phyloP scores from a whole-genome alignment of 1,140 invertebrate species.

The Zaprionus capensis region DNA sequence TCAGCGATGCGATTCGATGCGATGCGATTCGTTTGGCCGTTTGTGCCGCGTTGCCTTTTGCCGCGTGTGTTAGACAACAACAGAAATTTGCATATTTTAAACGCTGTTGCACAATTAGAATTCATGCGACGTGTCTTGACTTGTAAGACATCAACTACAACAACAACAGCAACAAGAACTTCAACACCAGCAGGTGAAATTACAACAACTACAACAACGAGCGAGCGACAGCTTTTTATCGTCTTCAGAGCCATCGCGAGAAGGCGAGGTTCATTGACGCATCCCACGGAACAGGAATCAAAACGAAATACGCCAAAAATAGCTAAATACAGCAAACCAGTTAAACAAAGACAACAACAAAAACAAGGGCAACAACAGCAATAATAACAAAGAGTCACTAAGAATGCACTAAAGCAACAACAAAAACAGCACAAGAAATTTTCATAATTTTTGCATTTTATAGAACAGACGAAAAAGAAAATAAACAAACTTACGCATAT shows the following conservation, averaged over 20 bases:
- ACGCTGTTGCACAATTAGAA: constrained; percentile 66
- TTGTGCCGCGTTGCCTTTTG: constrained; percentile 65
- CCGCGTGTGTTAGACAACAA: constrained; percentile 74
- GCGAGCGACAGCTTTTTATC: constrained; percentile 23
- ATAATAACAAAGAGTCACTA: neutral
- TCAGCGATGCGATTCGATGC: constrained; percentile 68
- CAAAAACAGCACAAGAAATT: constrained; percentile 48
- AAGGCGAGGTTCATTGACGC: constrained; percentile 69
- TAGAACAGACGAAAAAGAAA: constrained; percentile 53
- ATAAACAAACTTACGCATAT: neutral
- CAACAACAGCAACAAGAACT: constrained; percentile 17
- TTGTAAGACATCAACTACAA: constrained; percentile 32
- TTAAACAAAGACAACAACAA: constrained; percentile 52
- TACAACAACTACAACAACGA: constrained; percentile 17
- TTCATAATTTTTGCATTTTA: constrained; percentile 81
- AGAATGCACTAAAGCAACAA: constrained; percentile 41
- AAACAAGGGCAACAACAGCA: neutral
- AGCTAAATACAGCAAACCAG: constrained; percentile 77
- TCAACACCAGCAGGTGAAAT: constrained; percentile 5
- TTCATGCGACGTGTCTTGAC: constrained; percentile 72
- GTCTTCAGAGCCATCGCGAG: constrained; percentile 4
- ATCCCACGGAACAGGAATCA: constrained; percentile 74
- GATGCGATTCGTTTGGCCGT: constrained; percentile 58
- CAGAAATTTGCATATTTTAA: constrained; percentile 74
- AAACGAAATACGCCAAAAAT: constrained; percentile 80